Evolutionary conservation across 2,797 vertebrate genomes (phyloP).

Genomic region (Lycodopsis pacificus): DNA sequence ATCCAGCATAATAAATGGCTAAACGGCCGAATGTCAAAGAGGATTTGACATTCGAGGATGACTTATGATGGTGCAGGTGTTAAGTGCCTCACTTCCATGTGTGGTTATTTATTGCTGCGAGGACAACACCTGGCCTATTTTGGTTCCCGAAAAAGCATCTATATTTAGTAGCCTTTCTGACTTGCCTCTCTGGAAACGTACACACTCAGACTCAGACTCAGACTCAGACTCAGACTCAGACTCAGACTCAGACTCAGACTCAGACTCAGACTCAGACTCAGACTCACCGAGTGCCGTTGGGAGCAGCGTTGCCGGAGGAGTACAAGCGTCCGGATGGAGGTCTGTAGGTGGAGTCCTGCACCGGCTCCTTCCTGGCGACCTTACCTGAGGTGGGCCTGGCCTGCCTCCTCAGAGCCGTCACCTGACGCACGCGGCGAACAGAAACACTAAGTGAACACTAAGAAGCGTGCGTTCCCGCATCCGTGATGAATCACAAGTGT

Average conservation of each 20-base stretch:
- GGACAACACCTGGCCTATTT: neutral
- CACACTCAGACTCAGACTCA: too few species aligned
- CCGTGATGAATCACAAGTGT: neutral
- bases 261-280: too few species aligned
- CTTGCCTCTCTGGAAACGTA: neutral
- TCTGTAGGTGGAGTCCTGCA: slow-evolving; percentile 86
- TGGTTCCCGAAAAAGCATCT: neutral
- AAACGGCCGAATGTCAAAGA: neutral
- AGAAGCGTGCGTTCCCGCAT: neutral
- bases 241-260: too few species aligned
- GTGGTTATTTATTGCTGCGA: neutral
- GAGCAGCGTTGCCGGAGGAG: slow-evolving; percentile 76
- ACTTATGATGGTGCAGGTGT: neutral
- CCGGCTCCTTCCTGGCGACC: slow-evolving; percentile 87
- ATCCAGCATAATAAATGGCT: neutral
- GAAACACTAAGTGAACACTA: neutral
- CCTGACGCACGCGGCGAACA: slow-evolving; percentile 77
- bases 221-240: too few species aligned
- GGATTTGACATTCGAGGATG: neutral
- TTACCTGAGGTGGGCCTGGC: slow-evolving; percentile 94
- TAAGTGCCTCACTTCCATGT: neutral
- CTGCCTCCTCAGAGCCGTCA: slow-evolving; percentile 93
- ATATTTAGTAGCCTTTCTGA: neutral
- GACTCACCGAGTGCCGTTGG: slow-evolving; percentile 89
- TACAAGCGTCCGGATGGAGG: slow-evolving; percentile 88